A percentile compares a stretch with the other conserved stretches of the same genome.
Conservation (phyloP, 2,888 invertebrate genomes). For the Drosophila subsilvestris region DNA sequence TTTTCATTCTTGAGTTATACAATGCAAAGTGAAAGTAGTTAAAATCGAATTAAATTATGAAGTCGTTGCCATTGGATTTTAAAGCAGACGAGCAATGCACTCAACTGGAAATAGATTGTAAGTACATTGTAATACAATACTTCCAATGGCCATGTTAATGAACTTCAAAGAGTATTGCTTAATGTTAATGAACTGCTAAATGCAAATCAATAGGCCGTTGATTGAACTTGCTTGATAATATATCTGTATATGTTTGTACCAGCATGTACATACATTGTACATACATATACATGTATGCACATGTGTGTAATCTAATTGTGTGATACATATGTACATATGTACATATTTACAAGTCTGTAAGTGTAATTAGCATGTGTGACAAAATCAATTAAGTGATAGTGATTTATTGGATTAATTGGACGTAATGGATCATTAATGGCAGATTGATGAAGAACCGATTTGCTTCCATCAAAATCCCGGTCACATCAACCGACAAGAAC, state of each 20-base stretch:
- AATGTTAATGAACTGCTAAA: constrained; percentile 51
- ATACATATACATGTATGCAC: neutral
- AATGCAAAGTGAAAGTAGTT: neutral
- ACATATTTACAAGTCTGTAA: neutral
- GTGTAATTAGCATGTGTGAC: neutral
- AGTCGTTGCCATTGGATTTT: constrained; percentile 1
- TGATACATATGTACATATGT: neutral
- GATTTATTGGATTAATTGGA: neutral
- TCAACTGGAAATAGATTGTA: neutral
- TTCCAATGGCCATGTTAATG: constrained; percentile 51
- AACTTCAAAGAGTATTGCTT: constrained; percentile 52
- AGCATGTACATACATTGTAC: constrained; percentile 27
- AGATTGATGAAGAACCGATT: neutral
- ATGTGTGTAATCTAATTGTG: neutral
- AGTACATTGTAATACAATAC: constrained; percentile 2
- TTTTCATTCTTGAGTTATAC: neutral
- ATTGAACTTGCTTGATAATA: constrained; percentile 58
- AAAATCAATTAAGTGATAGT: neutral
- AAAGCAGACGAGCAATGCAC: neutral
- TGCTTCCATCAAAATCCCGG: neutral
- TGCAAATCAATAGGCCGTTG: constrained; percentile 57
- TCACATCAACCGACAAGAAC: neutral
- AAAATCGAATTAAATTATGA: neutral
- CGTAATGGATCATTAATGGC: too few species aligned
- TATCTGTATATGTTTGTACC: constrained; percentile 12